Base-by-base conservation (phyloP, 1,140 invertebrate species). In the Sarcophaga bullata region DNA sequence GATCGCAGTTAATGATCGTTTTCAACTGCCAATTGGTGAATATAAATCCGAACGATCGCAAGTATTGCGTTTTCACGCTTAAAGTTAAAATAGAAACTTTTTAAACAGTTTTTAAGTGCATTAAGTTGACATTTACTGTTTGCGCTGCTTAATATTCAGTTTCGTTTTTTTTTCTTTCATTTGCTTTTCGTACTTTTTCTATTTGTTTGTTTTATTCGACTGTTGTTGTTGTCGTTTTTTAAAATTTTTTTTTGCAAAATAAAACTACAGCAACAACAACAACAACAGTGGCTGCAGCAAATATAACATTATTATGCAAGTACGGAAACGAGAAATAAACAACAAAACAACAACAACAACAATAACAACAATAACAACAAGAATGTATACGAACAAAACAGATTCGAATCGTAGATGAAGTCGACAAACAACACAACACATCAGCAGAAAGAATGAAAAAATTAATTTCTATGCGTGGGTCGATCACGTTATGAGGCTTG, bases 281-380 rank as follows among this genome's bases (percentile, higher is more conserved):
- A 37, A 37, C 25, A 37, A 4, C 25, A 37, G 25, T 4, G 4
- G 25, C 4, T 1, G 8, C 54, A 68, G 19, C n/a, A 68, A 68
- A 19, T 19, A 68, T 13, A 19, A 68, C 10, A 19, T 7, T 68
- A 68, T 68, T 52, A 68, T 19, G n/a, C 15, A 68, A 68, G 19
- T 68, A 68, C 62, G 62, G 62, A 68, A 68, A 68, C 19, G 62
- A 68, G 62, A 68, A 68, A 52, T 52, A 13, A 10, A 52, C 62
- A 68, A 68, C 62, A 25, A n/a, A n/a, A n/a, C n/a, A n/a, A n/a
- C n/a, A n/a, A n/a, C n/a, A n/a, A n/a, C n/a, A n/a, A n/a, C n/a
- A n/a, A n/a, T n/a, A n/a, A n/a, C n/a, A n/a, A n/a, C n/a, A n/a
- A n/a, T n/a, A n/a, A 68, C 62, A 68, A 68, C 7, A 68, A 58